These are phyloP conservation scores for Clarias fuscus DNA, from an alignment of 2,797 vertebrate genomes.

Conservation along the genomic window DNA sequence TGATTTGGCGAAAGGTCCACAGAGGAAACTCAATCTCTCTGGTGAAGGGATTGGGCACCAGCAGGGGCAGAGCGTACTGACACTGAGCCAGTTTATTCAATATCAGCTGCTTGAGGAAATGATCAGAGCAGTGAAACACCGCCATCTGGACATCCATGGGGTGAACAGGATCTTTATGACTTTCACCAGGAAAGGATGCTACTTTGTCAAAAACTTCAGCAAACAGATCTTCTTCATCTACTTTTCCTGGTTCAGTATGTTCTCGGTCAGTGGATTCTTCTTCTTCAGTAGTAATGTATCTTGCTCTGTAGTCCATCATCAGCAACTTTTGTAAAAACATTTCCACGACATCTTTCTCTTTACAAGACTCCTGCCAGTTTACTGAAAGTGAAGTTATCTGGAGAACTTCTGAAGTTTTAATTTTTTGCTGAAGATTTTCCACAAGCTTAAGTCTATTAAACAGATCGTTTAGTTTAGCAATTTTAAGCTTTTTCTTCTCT, in stretches of 20 bases:
- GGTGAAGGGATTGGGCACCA: slow-evolving; percentile 71
- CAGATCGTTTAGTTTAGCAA: slow-evolving; percentile 35
- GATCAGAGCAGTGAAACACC: no score
- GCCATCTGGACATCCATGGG: no score
- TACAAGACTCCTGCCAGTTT: slow-evolving; percentile 3
- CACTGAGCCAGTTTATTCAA: no score
- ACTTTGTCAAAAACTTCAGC: slow-evolving; percentile 30
- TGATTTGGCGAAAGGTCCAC: slow-evolving; percentile 68
- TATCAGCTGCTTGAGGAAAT: no score
- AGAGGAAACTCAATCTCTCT: slow-evolving; percentile 66
- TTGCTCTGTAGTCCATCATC: slow-evolving; percentile 39
- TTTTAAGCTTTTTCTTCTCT: neutral
- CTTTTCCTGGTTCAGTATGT: neutral
- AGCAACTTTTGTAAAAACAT: slow-evolving; percentile 35
- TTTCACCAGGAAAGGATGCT: slow-evolving; percentile 3
- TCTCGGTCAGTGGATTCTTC: no score
- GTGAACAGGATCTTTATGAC: slow-evolving; percentile 47
- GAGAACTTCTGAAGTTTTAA: slow-evolving; percentile 23
- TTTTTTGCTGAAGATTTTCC: neutral
- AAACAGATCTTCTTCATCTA: neutral
- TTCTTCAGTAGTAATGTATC: neutral
- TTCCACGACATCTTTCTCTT: slow-evolving; percentile 9
- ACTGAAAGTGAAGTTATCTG: slow-evolving; percentile 14
- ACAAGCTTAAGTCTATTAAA: slow-evolving; percentile 38
- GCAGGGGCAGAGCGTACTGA: slow-evolving; percentile 45